A percentile compares a stretch with the other conserved stretches of the same genome.
These are phyloP conservation scores for Hoplodrina blanda DNA, from an alignment of 2,888 invertebrate genomes.

Conservation along the genomic window DNA sequence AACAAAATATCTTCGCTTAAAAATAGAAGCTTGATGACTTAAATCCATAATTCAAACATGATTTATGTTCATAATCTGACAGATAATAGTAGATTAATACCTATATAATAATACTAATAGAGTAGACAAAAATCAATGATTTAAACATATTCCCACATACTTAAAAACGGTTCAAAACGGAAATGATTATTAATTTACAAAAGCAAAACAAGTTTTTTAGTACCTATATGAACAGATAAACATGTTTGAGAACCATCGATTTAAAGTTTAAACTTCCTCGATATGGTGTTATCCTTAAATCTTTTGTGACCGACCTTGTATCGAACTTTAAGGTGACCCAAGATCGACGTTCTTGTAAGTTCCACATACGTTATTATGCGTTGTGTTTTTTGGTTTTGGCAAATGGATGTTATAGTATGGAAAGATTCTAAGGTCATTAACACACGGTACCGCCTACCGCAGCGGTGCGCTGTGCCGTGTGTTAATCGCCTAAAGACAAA, in stretches of 20 bases:
- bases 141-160: background rate
- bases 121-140: background rate
- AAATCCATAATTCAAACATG: background rate
- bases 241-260: conserved; percentile 28
- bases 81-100: background rate
- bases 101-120: background rate
- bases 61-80: background rate
- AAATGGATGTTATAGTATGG: no score
- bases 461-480: no score
- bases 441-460: no score
- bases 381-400: no score
- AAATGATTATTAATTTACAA: conserved; percentile 6
- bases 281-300: conserved; percentile 18
- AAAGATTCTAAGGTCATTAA: no score
- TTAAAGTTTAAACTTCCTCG: conserved; percentile 6
- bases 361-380: no score
- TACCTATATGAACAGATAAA: conserved; percentile 28
- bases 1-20: background rate
- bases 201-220: conserved; percentile 25
- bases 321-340: conserved; percentile 16
- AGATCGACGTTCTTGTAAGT: background rate
- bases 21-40: background rate
- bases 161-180: background rate
- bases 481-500: no score
- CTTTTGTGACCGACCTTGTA: conserved; percentile 26